Evolutionary conservation across 2,888 invertebrate genomes (phyloP), one percentile per base, ranked within the genome.

Genomic region (Lasioglossum zephyrum): DNA sequence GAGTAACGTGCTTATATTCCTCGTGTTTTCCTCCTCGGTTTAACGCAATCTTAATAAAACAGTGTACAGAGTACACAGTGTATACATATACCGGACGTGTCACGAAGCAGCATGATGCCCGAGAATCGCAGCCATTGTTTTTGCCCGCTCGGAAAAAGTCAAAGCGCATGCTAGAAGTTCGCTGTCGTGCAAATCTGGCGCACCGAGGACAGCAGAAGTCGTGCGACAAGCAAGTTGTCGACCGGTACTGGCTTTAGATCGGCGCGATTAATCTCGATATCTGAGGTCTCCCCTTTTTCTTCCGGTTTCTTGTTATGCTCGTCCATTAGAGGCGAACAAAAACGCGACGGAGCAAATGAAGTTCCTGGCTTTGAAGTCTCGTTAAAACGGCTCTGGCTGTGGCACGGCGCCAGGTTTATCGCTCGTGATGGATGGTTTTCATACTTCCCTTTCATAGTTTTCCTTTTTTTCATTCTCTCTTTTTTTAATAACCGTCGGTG

Each of bases 281-380:
- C 75, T 77, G 41, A 44, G 41, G 39, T 73, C 77, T 22, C 44
- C 60, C 41, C 31, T 81, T 74, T 70, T 70, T 74, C 83, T 66
- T 73, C 11, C 76, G 47, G 57, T 81, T 87, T 88, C 84, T 84
- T 85, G 82, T 77, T 81, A 53, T 41, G 70, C 70, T 44, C 76
- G 63, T 74, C 74, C 78, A 84, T 87, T 84, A 82, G 82, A 74
- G 31, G 63, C n/a, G 66, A 75, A 76, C 57, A 87, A 87, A 87
- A 87, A 87, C 77, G 78, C 77, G 77, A 44, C 80, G 49, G 81
- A 73, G 82, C 85, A 81, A 90, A 90, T 89, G 86, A 90, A 90
- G 86, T 87, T 87, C 57, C 87, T 82, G 86, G 82, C 88, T 90
- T 89, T 90, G 91, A 90, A 88, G 87, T 88, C 89, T 90, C 88